Evolutionary conservation across 64 coral and sea anemone species (phyloP).

Genomic region (Montipora capricornis): DNA sequence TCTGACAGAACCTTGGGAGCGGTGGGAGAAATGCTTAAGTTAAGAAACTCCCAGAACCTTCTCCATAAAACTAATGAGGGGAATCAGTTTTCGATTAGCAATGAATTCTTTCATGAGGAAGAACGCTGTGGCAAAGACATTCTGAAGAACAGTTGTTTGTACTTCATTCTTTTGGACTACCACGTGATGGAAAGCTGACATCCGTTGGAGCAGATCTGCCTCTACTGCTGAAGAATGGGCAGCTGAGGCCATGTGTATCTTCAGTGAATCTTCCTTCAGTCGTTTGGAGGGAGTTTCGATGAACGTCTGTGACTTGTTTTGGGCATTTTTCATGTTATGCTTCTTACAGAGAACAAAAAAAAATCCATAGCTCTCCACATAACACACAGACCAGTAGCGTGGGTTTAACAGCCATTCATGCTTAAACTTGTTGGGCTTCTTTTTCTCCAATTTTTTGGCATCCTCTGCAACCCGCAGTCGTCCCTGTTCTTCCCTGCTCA

Average conservation of each 20-base stretch:
- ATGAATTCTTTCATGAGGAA: constrained; percentile 6
- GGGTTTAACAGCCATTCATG: constrained; percentile 27
- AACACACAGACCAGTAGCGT: constrained; percentile 19
- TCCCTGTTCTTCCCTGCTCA: constrained; percentile 23
- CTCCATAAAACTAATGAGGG: constrained; percentile 43
- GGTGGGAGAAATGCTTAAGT: constrained; percentile 54
- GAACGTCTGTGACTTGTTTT: constrained; percentile 22
- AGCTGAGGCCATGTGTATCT: not conserved
- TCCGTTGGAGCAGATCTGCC: constrained; percentile 3
- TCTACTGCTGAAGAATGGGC: not conserved
- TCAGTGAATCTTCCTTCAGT: constrained; percentile 3
- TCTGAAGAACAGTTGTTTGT: constrained; percentile 35
- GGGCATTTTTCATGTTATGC: not conserved
- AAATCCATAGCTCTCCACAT: constrained; percentile 35
- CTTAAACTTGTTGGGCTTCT: constrained; percentile 38
- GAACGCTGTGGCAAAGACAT: constrained; percentile 35
- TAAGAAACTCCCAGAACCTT: constrained; percentile 40
- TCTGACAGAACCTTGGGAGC: constrained; percentile 36
- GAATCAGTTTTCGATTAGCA: constrained; percentile 50
- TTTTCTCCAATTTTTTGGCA: constrained; percentile 10
- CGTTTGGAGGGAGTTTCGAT: not conserved
- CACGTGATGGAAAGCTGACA: constrained; percentile 30
- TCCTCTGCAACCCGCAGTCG: too few relatives aligned
- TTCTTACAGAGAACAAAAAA: constrained; percentile 15
- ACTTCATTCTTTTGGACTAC: constrained; percentile 17